Evolutionary conservation across 2,797 vertebrate species (phyloP), one percentile per base, ranked within the genome.

Genomic region (Pogonophryne albipinna): DNA sequence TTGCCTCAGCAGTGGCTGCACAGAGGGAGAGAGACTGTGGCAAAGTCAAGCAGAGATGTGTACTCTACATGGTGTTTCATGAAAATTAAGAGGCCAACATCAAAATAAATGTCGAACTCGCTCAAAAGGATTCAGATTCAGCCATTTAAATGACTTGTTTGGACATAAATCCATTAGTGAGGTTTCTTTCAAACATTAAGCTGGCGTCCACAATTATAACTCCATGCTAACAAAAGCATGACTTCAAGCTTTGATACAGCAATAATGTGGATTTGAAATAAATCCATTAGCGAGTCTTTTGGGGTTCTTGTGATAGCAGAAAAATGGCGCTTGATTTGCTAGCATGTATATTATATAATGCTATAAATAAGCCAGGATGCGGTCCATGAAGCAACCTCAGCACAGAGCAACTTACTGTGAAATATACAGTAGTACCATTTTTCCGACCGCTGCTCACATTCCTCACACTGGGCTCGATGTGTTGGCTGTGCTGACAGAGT

Each of bases 401-500:
- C 79, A 70, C 56, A 46, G 62, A 66, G 77, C 67, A 74, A 72
- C 74, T 76, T 59, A 66, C 74, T 82, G 82, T 85, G 71, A 82
- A 89, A 84, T 70, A 72, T 78, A 88, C 58, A 87, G 78, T 58
- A 15, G 76, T 42, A 76, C 19, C 56, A 23, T 76, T 70, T 86
- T 78, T 85, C 73, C 19, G 2, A 79, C 70, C 57, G 64, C 68
- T 57, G 76, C 68, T 80, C 76, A 73, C 76, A 81, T 83, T 85
- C 78, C 73, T 82, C 57, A 66, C 78, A 80, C 76, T 64, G 75
- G 67, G 74, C 64, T 85, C 79, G 65, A 83, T 71, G 85, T 80
- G 76, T 79, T 76, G 76, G 81, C 78, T 66, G 64, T 91, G 88
- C 88, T 90, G 88, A 90, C 87, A 69, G 80, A 59, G 87, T 81